phyloP scores from a whole-genome alignment of 2,113 vertebrate species.

The Pelvicachromis taeniatus region DNA sequence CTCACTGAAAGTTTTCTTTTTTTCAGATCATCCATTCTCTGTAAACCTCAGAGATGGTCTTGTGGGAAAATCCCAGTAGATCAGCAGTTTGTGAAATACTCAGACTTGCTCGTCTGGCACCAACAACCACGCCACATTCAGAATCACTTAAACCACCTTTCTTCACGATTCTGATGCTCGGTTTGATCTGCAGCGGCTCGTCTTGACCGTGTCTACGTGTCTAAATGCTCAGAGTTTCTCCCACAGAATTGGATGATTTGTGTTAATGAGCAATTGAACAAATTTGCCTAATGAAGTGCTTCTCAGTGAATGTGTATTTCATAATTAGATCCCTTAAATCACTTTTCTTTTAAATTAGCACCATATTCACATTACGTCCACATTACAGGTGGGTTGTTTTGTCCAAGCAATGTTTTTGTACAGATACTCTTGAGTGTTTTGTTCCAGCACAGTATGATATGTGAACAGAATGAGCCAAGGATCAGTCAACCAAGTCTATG shows the following conservation, averaged over 20 bases:
- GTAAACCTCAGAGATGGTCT: background rate
- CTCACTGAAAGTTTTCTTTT: background rate
- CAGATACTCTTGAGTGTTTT: background rate
- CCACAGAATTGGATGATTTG: background rate
- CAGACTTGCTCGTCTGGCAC: background rate
- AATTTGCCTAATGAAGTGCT: background rate
- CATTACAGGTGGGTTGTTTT: background rate
- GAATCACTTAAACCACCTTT: background rate
- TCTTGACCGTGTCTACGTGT: background rate
- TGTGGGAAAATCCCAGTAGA: background rate
- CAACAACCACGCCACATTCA: accelerated
- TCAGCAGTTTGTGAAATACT: background rate
- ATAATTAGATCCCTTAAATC: background rate
- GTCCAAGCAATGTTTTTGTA: background rate
- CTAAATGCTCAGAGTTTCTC: background rate
- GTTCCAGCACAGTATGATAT: background rate
- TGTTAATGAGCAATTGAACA: background rate
- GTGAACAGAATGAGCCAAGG: background rate
- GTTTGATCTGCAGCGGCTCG: background rate
- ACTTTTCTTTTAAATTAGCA: background rate
- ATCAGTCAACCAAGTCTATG: background rate
- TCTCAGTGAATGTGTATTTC: background rate
- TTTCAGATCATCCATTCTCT: background rate
- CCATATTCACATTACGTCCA: background rate
- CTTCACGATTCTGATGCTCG: accelerated